Percentiles rank a stretch among this genome's conserved stretches.
Evolutionary conservation across 2,888 invertebrate species (phyloP).

Genomic region (Byasa hedistus): DNA sequence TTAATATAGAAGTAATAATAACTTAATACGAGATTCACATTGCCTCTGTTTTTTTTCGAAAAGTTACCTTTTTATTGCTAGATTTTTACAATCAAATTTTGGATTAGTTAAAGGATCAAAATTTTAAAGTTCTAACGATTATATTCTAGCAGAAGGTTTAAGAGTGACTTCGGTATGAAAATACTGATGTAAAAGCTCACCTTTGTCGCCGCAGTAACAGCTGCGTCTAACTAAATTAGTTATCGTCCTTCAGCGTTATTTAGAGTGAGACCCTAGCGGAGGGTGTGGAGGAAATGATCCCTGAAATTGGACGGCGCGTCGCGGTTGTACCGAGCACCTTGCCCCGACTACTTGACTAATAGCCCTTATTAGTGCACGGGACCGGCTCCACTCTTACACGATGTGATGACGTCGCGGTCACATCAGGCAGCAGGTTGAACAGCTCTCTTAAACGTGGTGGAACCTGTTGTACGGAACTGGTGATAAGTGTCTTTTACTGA

Average conservation of each 20-base stretch:
- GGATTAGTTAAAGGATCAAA: too few species aligned
- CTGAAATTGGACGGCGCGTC: conserved; percentile 70
- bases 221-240: conserved; percentile 37
- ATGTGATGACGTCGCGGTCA: neutral
- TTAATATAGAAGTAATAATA: too few species aligned
- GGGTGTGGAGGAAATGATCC: conserved; percentile 73
- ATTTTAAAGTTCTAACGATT: neutral
- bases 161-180: neutral
- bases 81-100: too few species aligned
- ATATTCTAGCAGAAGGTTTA: neutral
- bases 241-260: conserved; percentile 52
- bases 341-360: conserved; percentile 65
- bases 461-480: too few species aligned
- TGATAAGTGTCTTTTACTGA: too few species aligned
- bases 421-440: neutral
- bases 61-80: too few species aligned
- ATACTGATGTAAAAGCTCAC: conserved; percentile 1
- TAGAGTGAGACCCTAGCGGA: conserved; percentile 48
- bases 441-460: too few species aligned
- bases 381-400: conserved; percentile 50
- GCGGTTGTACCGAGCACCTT: conserved; percentile 69
- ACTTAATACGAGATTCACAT: too few species aligned
- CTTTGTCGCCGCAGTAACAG: conserved; percentile 15
- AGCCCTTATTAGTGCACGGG: conserved; percentile 57
- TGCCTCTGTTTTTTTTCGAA: too few species aligned